Evolutionary conservation across 1,140 invertebrate species (phyloP).

Genomic region (Drosophila melanica): DNA sequence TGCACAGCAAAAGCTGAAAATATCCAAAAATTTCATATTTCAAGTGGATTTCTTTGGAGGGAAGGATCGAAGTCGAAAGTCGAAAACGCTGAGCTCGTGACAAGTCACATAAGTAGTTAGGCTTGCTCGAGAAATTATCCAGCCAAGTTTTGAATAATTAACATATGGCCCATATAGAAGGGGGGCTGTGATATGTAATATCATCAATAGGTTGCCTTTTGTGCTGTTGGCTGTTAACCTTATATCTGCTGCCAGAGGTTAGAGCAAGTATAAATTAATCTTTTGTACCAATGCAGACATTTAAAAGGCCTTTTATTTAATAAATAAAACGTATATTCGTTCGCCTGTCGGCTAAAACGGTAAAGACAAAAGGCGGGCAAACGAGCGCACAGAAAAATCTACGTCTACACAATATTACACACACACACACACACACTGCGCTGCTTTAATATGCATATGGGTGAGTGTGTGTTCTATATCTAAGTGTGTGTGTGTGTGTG

Average conservation of each 20-base stretch:
- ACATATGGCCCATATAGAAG: neutral
- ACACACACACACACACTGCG: slow-evolving; percentile 59
- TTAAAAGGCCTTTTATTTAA: slow-evolving; percentile 66
- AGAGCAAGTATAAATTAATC: slow-evolving; percentile 11
- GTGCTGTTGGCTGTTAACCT: slow-evolving; percentile 20
- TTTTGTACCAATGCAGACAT: slow-evolving; percentile 37
- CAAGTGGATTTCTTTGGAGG: neutral
- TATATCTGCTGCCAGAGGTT: slow-evolving; percentile 23
- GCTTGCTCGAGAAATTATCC: slow-evolving; percentile 4
- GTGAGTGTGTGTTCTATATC: slow-evolving; percentile 3
- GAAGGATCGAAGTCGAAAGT: neutral
- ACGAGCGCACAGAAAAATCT: slow-evolving; percentile 39
- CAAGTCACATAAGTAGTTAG: neutral
- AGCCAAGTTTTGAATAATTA: slow-evolving; percentile 13
- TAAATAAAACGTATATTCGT: slow-evolving; percentile 73
- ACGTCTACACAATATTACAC: slow-evolving; percentile 62
- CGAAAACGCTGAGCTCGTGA: neutral
- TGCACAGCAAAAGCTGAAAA: slow-evolving; percentile 23
- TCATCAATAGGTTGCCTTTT: slow-evolving; percentile 26
- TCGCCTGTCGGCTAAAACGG: slow-evolving; percentile 55
- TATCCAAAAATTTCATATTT: slow-evolving; percentile 32
- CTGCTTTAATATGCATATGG: slow-evolving; percentile 77
- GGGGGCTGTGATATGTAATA: neutral
- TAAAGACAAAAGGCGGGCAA: slow-evolving; percentile 58
- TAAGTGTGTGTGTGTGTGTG: slow-evolving; percentile 10